Conservation (phyloP, 2,797 vertebrate species). For the Sarcoramphus papa region DNA sequence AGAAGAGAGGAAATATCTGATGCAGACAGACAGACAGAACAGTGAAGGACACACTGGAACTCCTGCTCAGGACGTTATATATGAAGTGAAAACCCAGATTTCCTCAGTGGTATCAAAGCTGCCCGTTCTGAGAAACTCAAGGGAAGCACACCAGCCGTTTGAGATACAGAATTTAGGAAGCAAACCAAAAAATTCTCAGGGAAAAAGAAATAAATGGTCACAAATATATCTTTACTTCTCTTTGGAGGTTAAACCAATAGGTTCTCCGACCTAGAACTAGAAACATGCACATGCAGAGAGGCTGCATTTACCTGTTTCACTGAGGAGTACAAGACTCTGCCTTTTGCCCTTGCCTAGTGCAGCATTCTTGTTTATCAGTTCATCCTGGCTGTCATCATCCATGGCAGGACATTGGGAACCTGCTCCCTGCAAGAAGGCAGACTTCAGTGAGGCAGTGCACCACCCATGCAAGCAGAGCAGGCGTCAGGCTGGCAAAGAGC, state of each 20-base stretch:
- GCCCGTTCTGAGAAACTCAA: neutral
- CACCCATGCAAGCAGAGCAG: neutral
- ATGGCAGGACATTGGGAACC: conserved; percentile 83
- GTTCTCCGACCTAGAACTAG: neutral
- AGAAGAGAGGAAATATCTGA: neutral
- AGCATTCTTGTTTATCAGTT: conserved; percentile 81
- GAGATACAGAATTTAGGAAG: neutral
- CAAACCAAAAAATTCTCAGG: neutral
- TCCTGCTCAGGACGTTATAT: neutral
- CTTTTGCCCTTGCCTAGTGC: conserved; percentile 76
- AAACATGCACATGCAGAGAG: rapidly evolving
- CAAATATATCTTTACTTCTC: neutral
- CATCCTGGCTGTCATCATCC: conserved; percentile 94
- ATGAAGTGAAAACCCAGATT: neutral
- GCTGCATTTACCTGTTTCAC: conserved; percentile 71
- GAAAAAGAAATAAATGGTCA: neutral
- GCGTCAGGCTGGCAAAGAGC: neutral
- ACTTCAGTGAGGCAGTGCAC: neutral
- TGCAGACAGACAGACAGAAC: neutral
- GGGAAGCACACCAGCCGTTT: neutral
- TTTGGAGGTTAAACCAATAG: neutral
- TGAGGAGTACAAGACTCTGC: conserved; percentile 45
- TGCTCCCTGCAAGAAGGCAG: neutral
- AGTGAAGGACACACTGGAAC: neutral
- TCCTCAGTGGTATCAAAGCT: neutral